These are phyloP conservation scores for Dendrolimus houi DNA, from an alignment of 2,888 invertebrate species.

Conservation along the genomic window DNA sequence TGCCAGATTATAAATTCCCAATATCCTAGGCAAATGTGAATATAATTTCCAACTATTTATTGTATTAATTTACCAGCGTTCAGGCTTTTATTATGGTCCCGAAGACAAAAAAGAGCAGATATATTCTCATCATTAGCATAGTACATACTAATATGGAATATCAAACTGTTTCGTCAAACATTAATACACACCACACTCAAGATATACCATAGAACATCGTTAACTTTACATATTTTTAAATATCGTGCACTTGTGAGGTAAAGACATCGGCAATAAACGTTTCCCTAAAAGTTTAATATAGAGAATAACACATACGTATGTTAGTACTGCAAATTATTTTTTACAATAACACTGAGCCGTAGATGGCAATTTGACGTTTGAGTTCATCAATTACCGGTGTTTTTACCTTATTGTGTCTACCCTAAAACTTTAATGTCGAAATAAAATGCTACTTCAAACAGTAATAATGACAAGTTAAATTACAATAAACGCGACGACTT, in stretches of 20 bases:
- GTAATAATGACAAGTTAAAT: slow-evolving; percentile 9
- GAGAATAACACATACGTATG: too few relatives aligned
- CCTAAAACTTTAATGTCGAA: slow-evolving; percentile 14
- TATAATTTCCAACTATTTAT: neutral
- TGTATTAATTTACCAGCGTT: slow-evolving; percentile 5
- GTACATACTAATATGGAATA: slow-evolving; percentile 7
- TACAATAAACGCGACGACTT: too few relatives aligned
- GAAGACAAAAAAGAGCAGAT: slow-evolving; percentile 15
- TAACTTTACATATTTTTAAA: slow-evolving; percentile 1
- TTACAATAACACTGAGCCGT: too few relatives aligned
- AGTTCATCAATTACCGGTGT: too few relatives aligned
- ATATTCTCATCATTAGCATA: slow-evolving; percentile 10
- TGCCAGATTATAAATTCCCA: neutral
- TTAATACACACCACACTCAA: neutral
- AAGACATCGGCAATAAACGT: too few relatives aligned
- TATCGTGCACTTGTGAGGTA: neutral
- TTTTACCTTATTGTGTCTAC: neutral
- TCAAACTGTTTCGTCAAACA: neutral
- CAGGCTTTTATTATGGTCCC: slow-evolving; percentile 19
- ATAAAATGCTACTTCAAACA: slow-evolving; percentile 22
- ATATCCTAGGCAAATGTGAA: slow-evolving; percentile 2
- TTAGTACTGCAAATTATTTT: too few relatives aligned
- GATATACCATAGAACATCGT: neutral
- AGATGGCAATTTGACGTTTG: too few relatives aligned
- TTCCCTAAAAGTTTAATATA: too few relatives aligned